Conservation (phyloP, 1,140 invertebrate genomes). For the Himalopsyche phryganea region DNA sequence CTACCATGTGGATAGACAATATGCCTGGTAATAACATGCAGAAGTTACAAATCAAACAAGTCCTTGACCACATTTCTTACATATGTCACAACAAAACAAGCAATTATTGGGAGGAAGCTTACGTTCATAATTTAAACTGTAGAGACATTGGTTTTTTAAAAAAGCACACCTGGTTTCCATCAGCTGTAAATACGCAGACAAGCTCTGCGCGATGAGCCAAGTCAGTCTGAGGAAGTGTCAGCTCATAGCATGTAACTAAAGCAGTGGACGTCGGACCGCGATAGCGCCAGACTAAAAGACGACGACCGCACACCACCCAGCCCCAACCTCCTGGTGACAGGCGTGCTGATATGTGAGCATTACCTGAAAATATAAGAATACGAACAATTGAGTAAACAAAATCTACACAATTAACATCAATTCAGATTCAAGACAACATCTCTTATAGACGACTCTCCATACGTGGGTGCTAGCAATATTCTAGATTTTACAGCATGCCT, state of each 20-base stretch:
- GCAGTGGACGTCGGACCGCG: slow-evolving; percentile 42
- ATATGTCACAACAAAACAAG: too few relatives aligned
- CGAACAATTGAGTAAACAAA: too few relatives aligned
- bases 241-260: slow-evolving; percentile 62
- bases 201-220: slow-evolving; percentile 87
- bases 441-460: slow-evolving; percentile 20
- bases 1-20: too few relatives aligned
- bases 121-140: too few relatives aligned
- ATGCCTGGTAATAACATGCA: too few relatives aligned
- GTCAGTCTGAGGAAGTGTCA: slow-evolving; percentile 87
- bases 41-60: too few relatives aligned
- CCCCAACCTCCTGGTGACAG: slow-evolving; percentile 55
- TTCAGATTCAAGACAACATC: too few relatives aligned
- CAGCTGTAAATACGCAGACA: slow-evolving; percentile 71
- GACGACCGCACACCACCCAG: slow-evolving; percentile 83
- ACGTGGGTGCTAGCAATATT: slow-evolving; percentile 26
- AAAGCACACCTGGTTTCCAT: slow-evolving; percentile 64
- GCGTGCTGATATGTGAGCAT: slow-evolving; percentile 52
- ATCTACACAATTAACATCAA: too few relatives aligned
- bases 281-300: slow-evolving; percentile 85
- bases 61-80: too few relatives aligned
- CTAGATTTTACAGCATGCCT: too few relatives aligned
- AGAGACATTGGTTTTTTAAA: too few relatives aligned
- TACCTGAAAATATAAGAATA: slow-evolving; percentile 45
- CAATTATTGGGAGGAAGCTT: too few relatives aligned